Evolutionary conservation across 2,888 invertebrate species (phyloP).

Genomic region (Caenorhabditis wallacei): DNA sequence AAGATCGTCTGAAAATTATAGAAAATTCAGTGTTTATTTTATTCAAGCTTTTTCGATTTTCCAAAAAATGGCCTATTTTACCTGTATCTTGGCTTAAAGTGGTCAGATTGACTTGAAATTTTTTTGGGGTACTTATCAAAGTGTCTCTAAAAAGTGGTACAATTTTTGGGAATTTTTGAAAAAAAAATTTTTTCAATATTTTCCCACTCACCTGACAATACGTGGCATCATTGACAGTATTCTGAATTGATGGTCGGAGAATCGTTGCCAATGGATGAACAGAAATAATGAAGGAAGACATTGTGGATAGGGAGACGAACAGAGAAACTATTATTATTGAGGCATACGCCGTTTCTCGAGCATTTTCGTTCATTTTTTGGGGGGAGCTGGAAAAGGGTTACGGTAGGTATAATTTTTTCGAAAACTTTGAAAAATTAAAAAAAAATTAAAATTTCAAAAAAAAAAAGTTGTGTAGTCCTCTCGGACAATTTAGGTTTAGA

Average conservation of each 20-base stretch:
- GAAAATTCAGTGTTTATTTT: background rate
- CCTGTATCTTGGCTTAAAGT: no score
- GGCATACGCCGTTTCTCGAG: slow-evolving; percentile 62
- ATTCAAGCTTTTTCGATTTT: no score
- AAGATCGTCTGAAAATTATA: background rate
- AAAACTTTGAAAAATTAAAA: background rate
- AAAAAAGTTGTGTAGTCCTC: no score
- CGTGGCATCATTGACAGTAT: slow-evolving; percentile 45
- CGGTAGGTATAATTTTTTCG: background rate
- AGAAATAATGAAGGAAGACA: slow-evolving; percentile 51
- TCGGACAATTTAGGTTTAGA: no score
- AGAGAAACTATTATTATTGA: slow-evolving; percentile 58
- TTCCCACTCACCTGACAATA: slow-evolving; percentile 59
- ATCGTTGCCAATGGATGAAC: slow-evolving; percentile 53
- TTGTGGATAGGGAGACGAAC: slow-evolving; percentile 37
- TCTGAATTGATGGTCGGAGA: slow-evolving; percentile 44
- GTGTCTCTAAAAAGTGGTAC: no score
- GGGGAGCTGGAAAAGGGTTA: background rate
- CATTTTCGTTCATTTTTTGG: slow-evolving; percentile 29
- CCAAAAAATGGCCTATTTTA: no score
- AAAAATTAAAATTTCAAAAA: no score
- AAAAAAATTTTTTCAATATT: no score
- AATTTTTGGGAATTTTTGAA: no score
- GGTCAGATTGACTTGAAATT: no score
- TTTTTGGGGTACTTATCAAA: no score